Evolutionary conservation across 2,113 vertebrate genomes (phyloP), one percentile per base, ranked within the genome.

Genomic region (Odontesthes bonariensis): DNA sequence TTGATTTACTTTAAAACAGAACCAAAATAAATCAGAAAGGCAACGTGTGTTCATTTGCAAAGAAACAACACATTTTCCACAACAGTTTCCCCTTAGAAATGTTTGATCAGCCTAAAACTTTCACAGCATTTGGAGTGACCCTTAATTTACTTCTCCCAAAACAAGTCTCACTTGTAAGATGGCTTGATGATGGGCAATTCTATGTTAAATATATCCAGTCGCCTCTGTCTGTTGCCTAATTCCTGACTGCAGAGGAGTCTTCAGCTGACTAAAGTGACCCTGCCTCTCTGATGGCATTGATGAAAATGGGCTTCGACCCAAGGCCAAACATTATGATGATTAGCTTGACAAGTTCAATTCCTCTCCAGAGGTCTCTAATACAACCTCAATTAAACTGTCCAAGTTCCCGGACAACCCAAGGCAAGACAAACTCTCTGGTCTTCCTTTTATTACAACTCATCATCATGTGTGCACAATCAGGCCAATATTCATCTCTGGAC

Each of bases 301-400:
- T 81, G 16, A 77, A 91, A 91, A 82, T 77, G 75, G 66, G 75
- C 71, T 69, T 63, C 69, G 83, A 89, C 87, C 91, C 63, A 32
- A 75, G 79, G 83, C 73, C 68, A 66, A 82, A 73, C 77, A 74
- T 85, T 89, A 83, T 69, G 74, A 90, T 73, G 79, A 90, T 88
- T 82, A 79, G 79, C 82, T 74, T 79, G 82, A 91, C 83, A 82
- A 81, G 83, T 85, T 90, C 75, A 85, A 89, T 81, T 83, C 77
- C 57, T 75, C 81, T 78, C 83, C 31, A 13, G 62, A 81, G 83
- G 74, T 62, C 55, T 60, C 84, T 78, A 84, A 87, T 66, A 77
- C 82, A 88, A 84, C 77, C 87, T 83, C 85, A 87, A 89, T 90
- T 91, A 88, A 87, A 83, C 75, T 60, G 71, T 72, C 71, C 68